Evolutionary conservation across 1,140 invertebrate genomes (phyloP), one percentile per base, ranked within the genome.

Genomic region (Trichoplusia ni): DNA sequence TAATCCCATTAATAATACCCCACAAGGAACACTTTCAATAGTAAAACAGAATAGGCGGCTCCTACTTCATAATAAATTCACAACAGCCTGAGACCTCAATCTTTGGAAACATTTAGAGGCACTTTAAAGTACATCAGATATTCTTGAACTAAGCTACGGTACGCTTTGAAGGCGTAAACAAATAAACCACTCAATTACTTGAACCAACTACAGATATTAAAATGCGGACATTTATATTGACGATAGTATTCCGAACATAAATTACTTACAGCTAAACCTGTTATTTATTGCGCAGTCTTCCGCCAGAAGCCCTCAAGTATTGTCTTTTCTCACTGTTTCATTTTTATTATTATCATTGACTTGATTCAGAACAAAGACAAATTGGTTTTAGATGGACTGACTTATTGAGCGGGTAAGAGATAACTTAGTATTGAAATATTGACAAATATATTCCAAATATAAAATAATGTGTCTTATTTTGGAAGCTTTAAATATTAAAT

Each of bases 71-170:
- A 54, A 60, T 31, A 67, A 38, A 67, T 67, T 67, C 56, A 67
- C 56, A 35, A 29, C 37, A 67, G 46, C 46, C 35, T 59, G 29
- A 61, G 47, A 54, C 64, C 64, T 31, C 64, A 67, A 67, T 54
- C 64, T 67, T 61, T 53, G 64, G 6, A 35, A 67, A 67, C 64
- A 67, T 67, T 67, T 54, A 67, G 31, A 58, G 38, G 47, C 58
- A 61, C 64, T 67, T 67, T 59, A 58, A 58, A 53, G 54, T 60
- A 18, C 53, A 68, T 68, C 60, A 59, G 40, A 51, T 63, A 68
- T 68, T 68, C 53, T 35, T 9, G 16, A 47, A 51, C 25, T 49
- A 51, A 63, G 23, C 23, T 11, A 2, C 21, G 5, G 51, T 38
- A 35, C 31, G 11, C 7, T 38, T 14, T 31, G 9, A 27, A 47